A percentile compares a stretch with the other conserved stretches of the same genome.
phyloP scores from a whole-genome alignment of 2,888 invertebrate species.

The Mythimna loreyi region DNA sequence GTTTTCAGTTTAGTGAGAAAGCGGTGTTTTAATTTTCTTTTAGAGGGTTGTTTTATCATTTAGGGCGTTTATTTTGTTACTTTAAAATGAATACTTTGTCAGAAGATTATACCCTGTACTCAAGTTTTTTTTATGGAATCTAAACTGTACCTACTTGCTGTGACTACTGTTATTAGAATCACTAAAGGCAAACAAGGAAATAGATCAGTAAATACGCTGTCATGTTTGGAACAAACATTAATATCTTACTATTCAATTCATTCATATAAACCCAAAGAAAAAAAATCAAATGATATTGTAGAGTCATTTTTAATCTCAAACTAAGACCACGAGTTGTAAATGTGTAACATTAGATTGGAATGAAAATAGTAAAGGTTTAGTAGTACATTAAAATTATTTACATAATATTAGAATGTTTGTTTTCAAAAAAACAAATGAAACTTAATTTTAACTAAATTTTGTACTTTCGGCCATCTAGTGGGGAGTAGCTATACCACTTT shows the following conservation, averaged over 20 bases:
- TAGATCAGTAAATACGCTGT: not conserved
- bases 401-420: not conserved
- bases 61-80: not conserved
- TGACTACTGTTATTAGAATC: not conserved
- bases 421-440: not conserved
- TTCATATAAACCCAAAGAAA: not conserved
- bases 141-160: not conserved
- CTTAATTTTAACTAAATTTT: not conserved
- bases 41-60: not conserved
- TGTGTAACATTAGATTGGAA: not conserved
- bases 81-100: not conserved
- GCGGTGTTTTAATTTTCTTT: conserved; percentile 33
- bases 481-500: conserved; percentile 21
- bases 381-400: not conserved
- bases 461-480: conserved; percentile 10
- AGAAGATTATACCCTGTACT: not conserved
- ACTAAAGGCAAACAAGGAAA: not conserved
- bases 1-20: conserved; percentile 46
- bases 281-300: not conserved
- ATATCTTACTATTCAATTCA: not conserved
- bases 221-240: not conserved
- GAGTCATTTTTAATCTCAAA: not conserved
- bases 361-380: not conserved
- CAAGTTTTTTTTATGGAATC: too few relatives aligned
- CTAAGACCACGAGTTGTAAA: not conserved